Conservation (phyloP, 2,797 vertebrate genomes). For the Acridotheres tristis region DNA sequence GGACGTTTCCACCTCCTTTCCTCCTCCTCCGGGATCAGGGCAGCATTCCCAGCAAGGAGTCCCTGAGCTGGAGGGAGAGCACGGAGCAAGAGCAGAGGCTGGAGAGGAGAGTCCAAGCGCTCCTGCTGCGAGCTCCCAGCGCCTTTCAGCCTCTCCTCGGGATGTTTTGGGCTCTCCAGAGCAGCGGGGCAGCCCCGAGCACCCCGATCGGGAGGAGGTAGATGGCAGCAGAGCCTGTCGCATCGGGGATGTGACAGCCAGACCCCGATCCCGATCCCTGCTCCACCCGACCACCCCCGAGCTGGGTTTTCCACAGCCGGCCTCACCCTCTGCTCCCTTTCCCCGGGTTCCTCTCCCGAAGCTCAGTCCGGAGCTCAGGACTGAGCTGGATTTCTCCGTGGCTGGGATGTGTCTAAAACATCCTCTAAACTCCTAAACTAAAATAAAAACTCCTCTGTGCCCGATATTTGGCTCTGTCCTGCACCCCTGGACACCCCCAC, state of each 20-base stretch:
- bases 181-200: neutral
- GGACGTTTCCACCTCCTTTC: neutral
- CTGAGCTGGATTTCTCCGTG: neutral
- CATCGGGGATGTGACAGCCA: neutral
- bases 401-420: neutral
- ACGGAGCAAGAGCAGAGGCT: neutral
- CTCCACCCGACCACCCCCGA: neutral
- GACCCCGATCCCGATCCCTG: neutral
- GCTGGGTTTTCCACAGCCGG: rapidly evolving
- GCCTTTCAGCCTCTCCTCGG: rapidly evolving
- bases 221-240: conserved; percentile 52
- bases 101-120: rapidly evolving
- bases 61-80: neutral
- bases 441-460: neutral
- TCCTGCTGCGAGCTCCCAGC: neutral
- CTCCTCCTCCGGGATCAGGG: neutral
- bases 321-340: neutral
- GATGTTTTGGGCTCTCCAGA: neutral
- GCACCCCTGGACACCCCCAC: rapidly evolving
- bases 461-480: neutral
- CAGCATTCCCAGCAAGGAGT: neutral
- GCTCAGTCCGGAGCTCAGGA: neutral
- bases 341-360: neutral
- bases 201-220: neutral
- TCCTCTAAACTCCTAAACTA: too few species aligned